Evolutionary conservation across 2,888 invertebrate species (phyloP), one percentile per base, ranked within the genome.

Genomic region (Priocnemis perturbator): DNA sequence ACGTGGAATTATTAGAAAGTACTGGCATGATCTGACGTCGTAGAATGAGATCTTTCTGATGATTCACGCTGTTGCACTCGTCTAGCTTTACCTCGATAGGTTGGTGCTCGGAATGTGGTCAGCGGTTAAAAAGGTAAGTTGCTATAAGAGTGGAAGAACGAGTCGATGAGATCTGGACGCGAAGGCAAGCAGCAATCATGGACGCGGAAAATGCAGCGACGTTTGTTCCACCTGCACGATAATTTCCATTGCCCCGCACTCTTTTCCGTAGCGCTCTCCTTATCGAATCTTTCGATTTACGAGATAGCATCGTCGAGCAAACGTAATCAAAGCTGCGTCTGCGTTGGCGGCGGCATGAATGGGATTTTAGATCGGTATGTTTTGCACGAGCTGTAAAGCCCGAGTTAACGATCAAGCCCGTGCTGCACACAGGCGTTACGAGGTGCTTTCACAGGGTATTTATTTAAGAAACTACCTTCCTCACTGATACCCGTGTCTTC

Each of bases 391-490:
- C 63, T 71, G 65, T 73, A 73, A 79, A 73, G 60, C 62, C 50
- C 48, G 55, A 72, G 66, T 79, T 79, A 78, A 77, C 76, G 76
- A 72, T 78, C 74, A 58, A 26, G 67, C 37, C 47, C 21, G 52
- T 19, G 59, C 20, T 30, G 53, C 67, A 53, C 56, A 56, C 47
- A 11, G 19, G 56, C 68, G 62, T 77, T 76, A 78, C 74, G 77
- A 78, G 63, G 73, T 79, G 77, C 76, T 83, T 76, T 52, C 67
- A 63, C 59, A 45, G 68, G 74, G 76, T 78, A 81, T 82, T 81
- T 82, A 78, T 83, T 81, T 81, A 76, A 78, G 79, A 74, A 80
- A 76, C 64, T 61, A 57, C 53, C 61, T 52, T 59, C 23, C 60
- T 26, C 37, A 5, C 30, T 11, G 20, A 20, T 53, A 53, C 19